Conservation (phyloP, 1,140 invertebrate genomes). For the Lordiphosa stackelbergi region DNA sequence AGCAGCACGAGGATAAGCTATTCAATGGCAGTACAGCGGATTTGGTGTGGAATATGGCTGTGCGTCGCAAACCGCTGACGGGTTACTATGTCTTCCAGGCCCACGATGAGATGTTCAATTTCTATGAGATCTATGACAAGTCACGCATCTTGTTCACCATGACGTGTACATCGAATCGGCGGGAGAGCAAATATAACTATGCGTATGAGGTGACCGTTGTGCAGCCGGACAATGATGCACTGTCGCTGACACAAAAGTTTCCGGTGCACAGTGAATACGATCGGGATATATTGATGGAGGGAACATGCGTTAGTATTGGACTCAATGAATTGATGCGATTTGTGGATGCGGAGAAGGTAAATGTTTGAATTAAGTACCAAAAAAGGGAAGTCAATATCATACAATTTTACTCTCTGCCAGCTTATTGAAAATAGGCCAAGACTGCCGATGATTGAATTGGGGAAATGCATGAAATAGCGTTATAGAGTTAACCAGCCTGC, state of each 20-base stretch:
- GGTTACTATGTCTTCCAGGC: conserved; percentile 73
- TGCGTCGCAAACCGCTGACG: conserved; percentile 56
- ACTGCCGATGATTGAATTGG: too few species aligned
- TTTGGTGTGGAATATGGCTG: conserved; percentile 63
- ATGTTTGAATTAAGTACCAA: too few species aligned
- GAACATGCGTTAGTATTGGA: conserved; percentile 65
- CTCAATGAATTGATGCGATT: conserved; percentile 59
- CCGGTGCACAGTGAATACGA: conserved; percentile 75
- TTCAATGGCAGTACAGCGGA: conserved; percentile 39
- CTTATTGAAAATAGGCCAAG: too few species aligned
- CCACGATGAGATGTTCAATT: conserved; percentile 73
- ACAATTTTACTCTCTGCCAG: too few species aligned
- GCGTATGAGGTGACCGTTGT: conserved; percentile 70
- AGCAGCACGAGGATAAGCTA: conserved; percentile 58
- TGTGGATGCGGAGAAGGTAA: conserved; percentile 65
- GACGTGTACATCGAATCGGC: conserved; percentile 70
- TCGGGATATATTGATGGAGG: conserved; percentile 65
- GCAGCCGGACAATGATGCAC: conserved; percentile 62
- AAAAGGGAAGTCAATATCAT: too few species aligned
- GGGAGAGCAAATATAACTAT: conserved; percentile 67
- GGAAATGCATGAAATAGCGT: too few species aligned
- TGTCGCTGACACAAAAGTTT: conserved; percentile 69
- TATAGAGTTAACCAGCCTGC: too few species aligned
- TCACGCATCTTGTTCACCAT: conserved; percentile 69
- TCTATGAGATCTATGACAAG: conserved; percentile 71